Evolutionary conservation across 2,797 vertebrate species (phyloP).

Genomic region (Petrocephalus sullivani): DNA sequence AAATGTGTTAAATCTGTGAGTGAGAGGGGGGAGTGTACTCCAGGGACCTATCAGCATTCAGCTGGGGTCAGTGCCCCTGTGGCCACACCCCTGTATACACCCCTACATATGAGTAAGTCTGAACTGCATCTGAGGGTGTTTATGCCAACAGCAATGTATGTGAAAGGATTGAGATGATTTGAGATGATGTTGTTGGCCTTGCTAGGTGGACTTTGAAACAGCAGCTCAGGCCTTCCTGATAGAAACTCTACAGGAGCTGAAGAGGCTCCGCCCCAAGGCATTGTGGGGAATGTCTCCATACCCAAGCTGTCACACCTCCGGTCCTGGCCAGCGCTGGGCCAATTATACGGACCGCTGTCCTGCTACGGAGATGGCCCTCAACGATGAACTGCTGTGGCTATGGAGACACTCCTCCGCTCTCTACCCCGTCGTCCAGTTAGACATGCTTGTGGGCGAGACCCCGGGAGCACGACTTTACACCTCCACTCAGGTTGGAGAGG

Average conservation of each 20-base stretch:
- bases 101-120: neutral
- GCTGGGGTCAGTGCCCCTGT: neutral
- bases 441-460: slow-evolving; percentile 59
- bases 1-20: neutral
- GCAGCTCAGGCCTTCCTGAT: slow-evolving; percentile 64
- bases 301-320: slow-evolving; percentile 61
- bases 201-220: slow-evolving; percentile 70
- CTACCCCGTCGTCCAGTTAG: slow-evolving; percentile 62
- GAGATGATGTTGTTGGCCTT: neutral
- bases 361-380: slow-evolving; percentile 59
- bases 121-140: neutral
- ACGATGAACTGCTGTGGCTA: slow-evolving; percentile 65
- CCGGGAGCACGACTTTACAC: slow-evolving; percentile 52
- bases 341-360: slow-evolving; percentile 65
- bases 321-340: slow-evolving; percentile 46
- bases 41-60: neutral
- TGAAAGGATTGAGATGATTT: neutral
- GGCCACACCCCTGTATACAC: neutral
- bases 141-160: neutral
- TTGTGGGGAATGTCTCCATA: slow-evolving; percentile 67
- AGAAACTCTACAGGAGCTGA: slow-evolving; percentile 64
- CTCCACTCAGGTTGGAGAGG: slow-evolving; percentile 64
- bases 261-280: slow-evolving; percentile 62
- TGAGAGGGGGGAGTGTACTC: neutral
- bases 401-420: slow-evolving; percentile 66